Base-by-base conservation (phyloP, 2,888 invertebrate genomes). In the Nezara viridula region DNA sequence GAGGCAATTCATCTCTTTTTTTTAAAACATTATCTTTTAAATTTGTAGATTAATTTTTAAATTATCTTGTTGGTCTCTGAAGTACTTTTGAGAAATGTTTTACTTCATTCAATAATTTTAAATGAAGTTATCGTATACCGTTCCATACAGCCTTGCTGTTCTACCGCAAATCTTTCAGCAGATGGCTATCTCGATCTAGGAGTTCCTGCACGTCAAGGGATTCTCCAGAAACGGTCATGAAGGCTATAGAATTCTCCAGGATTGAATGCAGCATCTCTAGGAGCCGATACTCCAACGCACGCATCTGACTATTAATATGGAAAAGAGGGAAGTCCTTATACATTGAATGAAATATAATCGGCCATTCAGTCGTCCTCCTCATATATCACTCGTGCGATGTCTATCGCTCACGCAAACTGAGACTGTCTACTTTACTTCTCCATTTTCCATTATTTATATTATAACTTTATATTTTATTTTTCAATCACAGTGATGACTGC, bases 201-300 rank as follows among this genome's bases (percentile, higher is more conserved):
- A 73, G 32, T 73, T 73, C 66, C 66, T 73, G 66, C 19, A 73
- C 66, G 66, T 37, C 37, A 73, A 21, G 32, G 66, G 5, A 37
- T 37, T 73, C 37, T 73, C 32, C 66, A 73, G 32, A 73, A 73
- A 73, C 66, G 37, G 66, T 73, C 32, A 73, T 73, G 32, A 37
- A 19, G 37, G 32, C 32, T 21, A 19, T 73, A 73, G 16, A 21
- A 32, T 73, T 73, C 66, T 73, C 21, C 66, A 73, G 37, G 66
- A 37, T 60, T 32, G n/a, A n/a, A 21, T 50, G 50, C 21, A 19
- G 4, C 50, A 2, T 50, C 10, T 55, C 24, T 55, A 60, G 60
- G 12, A 12, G 0, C 5, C 60, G 1, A 73, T 73, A 16, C 37
- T 37, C 9, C 4, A 19, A 19, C 37, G 66, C 32, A 37, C 32